phyloP scores from a whole-genome alignment of 2,797 vertebrate species.

The Microctenopoma lineatum region DNA sequence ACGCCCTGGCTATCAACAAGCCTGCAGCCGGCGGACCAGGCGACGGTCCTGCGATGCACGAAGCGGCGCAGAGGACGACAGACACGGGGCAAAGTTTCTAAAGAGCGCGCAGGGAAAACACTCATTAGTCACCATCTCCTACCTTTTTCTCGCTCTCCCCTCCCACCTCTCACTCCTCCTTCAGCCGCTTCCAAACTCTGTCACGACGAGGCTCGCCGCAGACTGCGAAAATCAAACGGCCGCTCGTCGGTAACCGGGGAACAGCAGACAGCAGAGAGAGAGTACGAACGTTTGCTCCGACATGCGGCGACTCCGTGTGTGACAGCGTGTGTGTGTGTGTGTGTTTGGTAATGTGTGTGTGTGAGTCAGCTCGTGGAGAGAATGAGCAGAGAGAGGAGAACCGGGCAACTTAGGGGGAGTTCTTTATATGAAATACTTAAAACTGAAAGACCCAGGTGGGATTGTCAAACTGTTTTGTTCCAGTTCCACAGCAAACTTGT shows the following conservation, averaged over 20 bases:
- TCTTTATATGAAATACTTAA: slow-evolving; percentile 13
- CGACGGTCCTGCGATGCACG: neutral
- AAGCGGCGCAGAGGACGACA: neutral
- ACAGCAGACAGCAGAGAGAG: slow-evolving; percentile 4
- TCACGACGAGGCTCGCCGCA: slow-evolving; percentile 75
- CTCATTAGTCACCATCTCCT: slow-evolving; percentile 42
- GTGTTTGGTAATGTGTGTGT: neutral
- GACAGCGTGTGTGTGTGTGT: neutral
- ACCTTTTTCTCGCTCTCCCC: slow-evolving; percentile 40
- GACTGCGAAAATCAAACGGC: slow-evolving; percentile 42
- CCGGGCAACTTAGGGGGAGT: slow-evolving; percentile 78
- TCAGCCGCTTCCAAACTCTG: slow-evolving; percentile 65
- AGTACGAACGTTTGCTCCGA: slow-evolving; percentile 33
- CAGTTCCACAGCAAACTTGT: too few species aligned
- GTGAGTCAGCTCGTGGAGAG: slow-evolving; percentile 73
- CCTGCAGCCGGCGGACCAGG: slow-evolving; percentile 10
- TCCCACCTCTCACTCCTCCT: slow-evolving; percentile 24
- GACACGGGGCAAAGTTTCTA: slow-evolving; percentile 63
- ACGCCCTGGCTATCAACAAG: slow-evolving; percentile 40
- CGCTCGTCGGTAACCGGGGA: slow-evolving; percentile 54
- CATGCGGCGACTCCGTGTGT: slow-evolving; percentile 24
- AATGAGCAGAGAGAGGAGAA: slow-evolving; percentile 72
- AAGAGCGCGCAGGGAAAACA: slow-evolving; percentile 25
- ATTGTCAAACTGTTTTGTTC: neutral
- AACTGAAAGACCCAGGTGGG: too few species aligned